phyloP scores from a whole-genome alignment of 2,888 invertebrate species.

The Cylloceria caligata region DNA sequence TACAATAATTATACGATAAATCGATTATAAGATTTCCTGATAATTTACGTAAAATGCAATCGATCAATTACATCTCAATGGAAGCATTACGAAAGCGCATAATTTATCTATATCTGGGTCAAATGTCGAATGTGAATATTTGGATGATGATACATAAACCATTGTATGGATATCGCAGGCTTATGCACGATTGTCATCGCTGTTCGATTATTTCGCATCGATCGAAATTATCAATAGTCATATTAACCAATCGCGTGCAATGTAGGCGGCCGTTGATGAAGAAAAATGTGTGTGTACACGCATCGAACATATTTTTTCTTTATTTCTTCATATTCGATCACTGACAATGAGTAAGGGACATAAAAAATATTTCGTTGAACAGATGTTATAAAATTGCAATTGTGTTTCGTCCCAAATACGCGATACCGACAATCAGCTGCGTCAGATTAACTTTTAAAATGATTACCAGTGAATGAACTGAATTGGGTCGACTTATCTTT shows the following conservation, averaged over 20 bases:
- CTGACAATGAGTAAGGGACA: background rate
- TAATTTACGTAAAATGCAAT: background rate
- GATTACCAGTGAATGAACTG: background rate
- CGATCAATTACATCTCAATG: background rate
- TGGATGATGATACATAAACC: background rate
- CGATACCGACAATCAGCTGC: too few species aligned
- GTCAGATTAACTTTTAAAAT: too few species aligned
- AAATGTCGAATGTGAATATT: background rate
- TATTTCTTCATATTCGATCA: too few species aligned
- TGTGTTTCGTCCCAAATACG: background rate
- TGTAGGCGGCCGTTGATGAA: too few species aligned
- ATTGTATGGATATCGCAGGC: background rate
- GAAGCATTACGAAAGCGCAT: background rate
- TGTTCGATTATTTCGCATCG: too few species aligned
- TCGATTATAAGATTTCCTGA: background rate
- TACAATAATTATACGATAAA: background rate
- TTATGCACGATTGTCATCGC: background rate
- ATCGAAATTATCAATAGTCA: too few species aligned
- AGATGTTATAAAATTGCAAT: background rate
- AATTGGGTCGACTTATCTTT: constrained; percentile 19
- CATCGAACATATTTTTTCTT: too few species aligned
- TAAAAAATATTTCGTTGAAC: background rate
- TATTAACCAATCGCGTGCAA: too few species aligned
- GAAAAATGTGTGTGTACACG: too few species aligned
- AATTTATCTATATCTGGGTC: background rate